Evolutionary conservation across 2,797 vertebrate species (phyloP).

Genomic region (Eutrigla gurnardus): DNA sequence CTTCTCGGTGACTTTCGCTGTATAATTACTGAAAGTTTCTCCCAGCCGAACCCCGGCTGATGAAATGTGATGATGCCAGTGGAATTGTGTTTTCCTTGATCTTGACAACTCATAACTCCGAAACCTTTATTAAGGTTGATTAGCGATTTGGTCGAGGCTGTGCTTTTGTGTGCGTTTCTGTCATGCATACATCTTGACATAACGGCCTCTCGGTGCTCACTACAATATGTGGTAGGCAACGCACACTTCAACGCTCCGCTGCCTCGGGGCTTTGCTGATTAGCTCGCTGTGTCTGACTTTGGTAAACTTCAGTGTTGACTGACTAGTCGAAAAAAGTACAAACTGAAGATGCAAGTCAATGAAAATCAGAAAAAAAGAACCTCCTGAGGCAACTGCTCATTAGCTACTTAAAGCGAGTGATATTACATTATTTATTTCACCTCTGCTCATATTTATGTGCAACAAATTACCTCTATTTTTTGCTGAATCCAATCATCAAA

Average conservation of each 20-base stretch:
- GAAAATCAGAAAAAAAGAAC: slow-evolving; percentile 10
- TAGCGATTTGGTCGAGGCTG: slow-evolving; percentile 61
- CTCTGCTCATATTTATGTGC: neutral
- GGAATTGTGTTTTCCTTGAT: slow-evolving; percentile 51
- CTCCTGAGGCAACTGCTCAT: neutral
- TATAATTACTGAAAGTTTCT: slow-evolving; percentile 38
- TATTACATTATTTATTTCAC: slow-evolving; percentile 14
- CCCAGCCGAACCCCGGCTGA: neutral
- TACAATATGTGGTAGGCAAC: slow-evolving; percentile 23
- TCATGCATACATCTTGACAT: slow-evolving; percentile 64
- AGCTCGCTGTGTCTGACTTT: slow-evolving; percentile 29
- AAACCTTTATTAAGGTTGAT: slow-evolving; percentile 65
- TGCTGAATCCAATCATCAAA: slow-evolving; percentile 33
- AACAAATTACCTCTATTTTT: slow-evolving; percentile 9
- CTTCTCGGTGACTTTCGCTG: slow-evolving; percentile 18
- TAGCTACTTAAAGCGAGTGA: slow-evolving; percentile 8
- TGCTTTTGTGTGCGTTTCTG: slow-evolving; percentile 71
- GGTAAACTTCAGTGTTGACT: slow-evolving; percentile 19
- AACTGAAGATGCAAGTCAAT: neutral
- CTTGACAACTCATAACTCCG: slow-evolving; percentile 64
- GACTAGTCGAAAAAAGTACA: slow-evolving; percentile 5
- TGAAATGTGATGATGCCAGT: slow-evolving; percentile 59
- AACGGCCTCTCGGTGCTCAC: slow-evolving; percentile 52
- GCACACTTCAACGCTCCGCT: slow-evolving; percentile 21
- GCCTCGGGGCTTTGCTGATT: slow-evolving; percentile 24